These are phyloP conservation scores for Serilophus lunatus DNA, from an alignment of 2,113 vertebrate genomes.

Conservation along the genomic window DNA sequence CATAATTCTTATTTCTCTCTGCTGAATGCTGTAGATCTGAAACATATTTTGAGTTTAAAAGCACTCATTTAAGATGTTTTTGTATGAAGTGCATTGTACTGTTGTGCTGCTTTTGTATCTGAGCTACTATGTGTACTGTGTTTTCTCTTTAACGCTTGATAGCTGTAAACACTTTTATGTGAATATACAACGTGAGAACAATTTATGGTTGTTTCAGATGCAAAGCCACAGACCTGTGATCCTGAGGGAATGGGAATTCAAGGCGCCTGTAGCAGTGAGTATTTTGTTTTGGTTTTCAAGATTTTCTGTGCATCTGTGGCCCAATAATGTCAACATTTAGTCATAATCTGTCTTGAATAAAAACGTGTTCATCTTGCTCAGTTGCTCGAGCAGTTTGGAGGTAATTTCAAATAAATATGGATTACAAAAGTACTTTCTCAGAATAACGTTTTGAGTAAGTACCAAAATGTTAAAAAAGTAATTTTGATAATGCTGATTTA, in stretches of 20 bases:
- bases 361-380: not conserved
- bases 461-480: not conserved
- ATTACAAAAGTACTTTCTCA: not conserved
- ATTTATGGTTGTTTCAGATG: constrained; percentile 68
- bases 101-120: not conserved
- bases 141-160: not conserved
- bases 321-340: not conserved
- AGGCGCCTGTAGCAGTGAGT: constrained; percentile 74
- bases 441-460: not conserved
- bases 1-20: not conserved
- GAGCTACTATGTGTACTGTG: not conserved
- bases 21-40: not conserved
- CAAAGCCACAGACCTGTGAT: constrained; percentile 59
- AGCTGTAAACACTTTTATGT: not conserved
- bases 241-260: constrained; percentile 57
- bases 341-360: not conserved
- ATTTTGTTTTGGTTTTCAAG: not conserved
- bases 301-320: not conserved
- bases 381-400: not conserved
- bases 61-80: not conserved
- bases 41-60: not conserved
- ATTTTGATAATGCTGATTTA: not conserved
- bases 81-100: not conserved
- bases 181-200: not conserved
- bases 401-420: not conserved